Evolutionary conservation across 2,113 vertebrate genomes (phyloP).

Genomic region (Rhabdornis inornatus): DNA sequence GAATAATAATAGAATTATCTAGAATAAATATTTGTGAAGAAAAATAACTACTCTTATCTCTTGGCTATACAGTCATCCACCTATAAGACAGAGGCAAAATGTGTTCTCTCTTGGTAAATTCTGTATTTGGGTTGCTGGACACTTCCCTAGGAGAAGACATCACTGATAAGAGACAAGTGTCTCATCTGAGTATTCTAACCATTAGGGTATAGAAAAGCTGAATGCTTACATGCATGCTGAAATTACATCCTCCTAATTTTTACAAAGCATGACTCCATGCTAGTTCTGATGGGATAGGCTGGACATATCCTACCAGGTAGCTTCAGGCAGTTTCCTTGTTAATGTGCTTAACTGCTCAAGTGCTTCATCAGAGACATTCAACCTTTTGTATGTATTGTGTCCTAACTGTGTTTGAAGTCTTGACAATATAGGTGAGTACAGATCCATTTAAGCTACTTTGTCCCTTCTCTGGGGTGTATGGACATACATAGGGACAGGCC

Average conservation of each 20-base stretch:
- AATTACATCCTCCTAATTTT: neutral
- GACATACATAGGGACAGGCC: neutral
- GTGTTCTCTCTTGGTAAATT: neutral
- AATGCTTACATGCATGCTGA: neutral
- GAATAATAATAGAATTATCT: neutral
- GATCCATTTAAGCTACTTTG: neutral
- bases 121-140: neutral
- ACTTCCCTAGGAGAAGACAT: neutral
- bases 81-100: neutral
- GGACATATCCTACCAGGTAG: neutral
- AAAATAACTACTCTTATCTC: neutral
- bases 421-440: neutral
- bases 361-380: neutral
- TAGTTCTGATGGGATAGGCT: neutral
- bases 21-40: neutral
- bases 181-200: neutral
- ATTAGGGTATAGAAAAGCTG: neutral
- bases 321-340: neutral
- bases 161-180: neutral
- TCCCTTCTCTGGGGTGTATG: neutral
- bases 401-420: neutral
- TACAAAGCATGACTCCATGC: neutral
- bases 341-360: neutral
- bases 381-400: neutral
- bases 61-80: neutral